Conservation (phyloP, 2,113 vertebrate genomes). For the Pungitius pungitius region DNA sequence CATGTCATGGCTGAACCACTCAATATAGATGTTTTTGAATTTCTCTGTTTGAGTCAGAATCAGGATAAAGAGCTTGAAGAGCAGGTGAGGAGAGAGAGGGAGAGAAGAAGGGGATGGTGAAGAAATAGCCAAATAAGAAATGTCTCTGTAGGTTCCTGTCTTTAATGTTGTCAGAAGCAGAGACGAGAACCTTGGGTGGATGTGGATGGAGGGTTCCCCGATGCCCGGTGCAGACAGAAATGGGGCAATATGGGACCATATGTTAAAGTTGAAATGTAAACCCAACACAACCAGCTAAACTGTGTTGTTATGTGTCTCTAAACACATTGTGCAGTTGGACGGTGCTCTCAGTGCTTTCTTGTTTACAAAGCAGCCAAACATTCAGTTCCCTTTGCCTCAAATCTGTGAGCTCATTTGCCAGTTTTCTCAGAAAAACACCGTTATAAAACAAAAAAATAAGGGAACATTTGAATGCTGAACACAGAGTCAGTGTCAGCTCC, state of each 20-base stretch:
- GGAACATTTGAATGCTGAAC: neutral
- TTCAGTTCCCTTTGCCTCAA: neutral
- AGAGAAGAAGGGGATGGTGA: too few relatives aligned
- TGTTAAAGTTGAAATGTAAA: neutral
- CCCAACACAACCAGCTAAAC: neutral
- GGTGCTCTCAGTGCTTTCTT: conserved; percentile 25
- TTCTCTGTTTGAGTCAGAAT: too few relatives aligned
- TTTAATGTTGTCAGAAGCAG: neutral
- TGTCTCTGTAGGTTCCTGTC: neutral
- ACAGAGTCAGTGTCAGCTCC: too few relatives aligned
- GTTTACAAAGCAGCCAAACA: conserved; percentile 40
- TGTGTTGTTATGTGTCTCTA: too few relatives aligned
- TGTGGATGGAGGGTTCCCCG: too few relatives aligned
- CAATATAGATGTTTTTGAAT: too few relatives aligned
- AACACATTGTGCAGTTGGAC: neutral
- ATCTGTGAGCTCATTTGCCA: neutral
- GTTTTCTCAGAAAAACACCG: neutral
- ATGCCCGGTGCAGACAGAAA: neutral
- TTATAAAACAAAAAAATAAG: neutral
- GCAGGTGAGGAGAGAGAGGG: too few relatives aligned
- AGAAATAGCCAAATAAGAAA: too few relatives aligned
- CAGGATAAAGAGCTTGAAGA: too few relatives aligned
- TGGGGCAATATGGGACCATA: neutral
- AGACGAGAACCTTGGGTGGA: neutral
- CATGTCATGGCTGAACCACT: too few relatives aligned